Evolutionary conservation across 2,797 vertebrate genomes (phyloP), one percentile per base, ranked within the genome.

Genomic region (Macroramphosus scolopax): DNA sequence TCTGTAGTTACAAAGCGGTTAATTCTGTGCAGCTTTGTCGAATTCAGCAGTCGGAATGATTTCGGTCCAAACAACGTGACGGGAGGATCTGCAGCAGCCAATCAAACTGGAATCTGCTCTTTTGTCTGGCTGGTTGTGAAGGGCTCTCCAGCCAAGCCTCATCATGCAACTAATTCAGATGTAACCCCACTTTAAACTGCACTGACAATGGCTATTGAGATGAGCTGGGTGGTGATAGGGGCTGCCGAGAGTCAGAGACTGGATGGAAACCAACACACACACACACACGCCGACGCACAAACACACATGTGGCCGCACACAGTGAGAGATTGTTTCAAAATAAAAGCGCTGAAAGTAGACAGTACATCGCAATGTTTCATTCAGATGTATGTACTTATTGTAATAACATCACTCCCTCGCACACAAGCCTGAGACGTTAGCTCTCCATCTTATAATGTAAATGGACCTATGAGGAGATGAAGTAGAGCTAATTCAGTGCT

Each of bases 141-240:
- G 81, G 56, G 80, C 79, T 75, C 84, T 82, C 68, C 51, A 47
- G 36, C 59, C 57, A 35, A 85, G 75, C 79, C 78, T 82, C 78
- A 80, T 78, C 80, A 67, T 75, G 59, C 69, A 62, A 48, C 77
- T 76, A 68, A 87, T 85, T 85, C 86, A 81, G 68, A 83, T 58
- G 67, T 80, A 75, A 79, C 72, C 77, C 78, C 81, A 84, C 78
- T 87, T 79, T 76, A 81, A 68, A 71, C 73, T 38, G 1, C 35
- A 41, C 50, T 80, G 76, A 86, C 82, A 86, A 82, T 65, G 63
- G 63, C 80, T 75, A 69, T 80, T 80, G 74, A 85, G 80, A 86
- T 59, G 69, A 78, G 66, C 71, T 39, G 61, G 62, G 62, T 63
- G 77, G 63, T 71, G 72, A 72, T 72, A n/a, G 49, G 53, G 55